Evolutionary conservation across 1,140 invertebrate genomes (phyloP), one percentile per base, ranked within the genome.

Genomic region (Zaprionus capensis): DNA sequence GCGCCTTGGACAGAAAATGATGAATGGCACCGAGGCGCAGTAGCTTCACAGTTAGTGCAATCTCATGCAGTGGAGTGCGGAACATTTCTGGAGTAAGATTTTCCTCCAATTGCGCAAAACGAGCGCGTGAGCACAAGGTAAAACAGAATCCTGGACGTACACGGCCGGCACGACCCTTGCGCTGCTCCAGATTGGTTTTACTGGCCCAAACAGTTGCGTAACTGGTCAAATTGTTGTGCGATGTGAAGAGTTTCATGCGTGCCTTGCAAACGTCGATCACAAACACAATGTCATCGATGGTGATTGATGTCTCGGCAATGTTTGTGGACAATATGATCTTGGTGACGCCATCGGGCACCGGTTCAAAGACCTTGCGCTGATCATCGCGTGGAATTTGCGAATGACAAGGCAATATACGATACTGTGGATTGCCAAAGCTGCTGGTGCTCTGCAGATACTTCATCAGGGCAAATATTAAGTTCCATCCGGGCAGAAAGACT

Each of bases 1-100:
- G 96, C 0, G 98, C 98, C 93, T 99, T 99, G 12, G 96, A 97
- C 11, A 99, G 94, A 92, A 99, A 99, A 90, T 98, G 97, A 4
- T 97, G 96, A 91, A 99, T 98, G 28, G 95, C 95, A 62, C 98
- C 98, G 4, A 99, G 93, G 59, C 97, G 95, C n/a, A 99, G 93
- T 3, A 99, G 93, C 58, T 93, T 93, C 91, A 97, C 97, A 70
- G 96, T 96, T 15, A 98, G 93, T 0, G 97, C 96, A 46, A 98
- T 93, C 91, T 99, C 98, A 91, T 99, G 98, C 4, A 99, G 94
- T 0, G 98, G 98, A 3, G 98, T 99, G 59, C 98, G 94, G 93
- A 99, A 98, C 95, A 99, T 99, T 94, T 99, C 98, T 0, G 98
- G 98, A 0, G 97, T 98, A 90, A 97, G 96, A 82, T 98, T 97